Base-by-base conservation (phyloP, 2,797 vertebrate genomes). In the Buceros bicornis region DNA sequence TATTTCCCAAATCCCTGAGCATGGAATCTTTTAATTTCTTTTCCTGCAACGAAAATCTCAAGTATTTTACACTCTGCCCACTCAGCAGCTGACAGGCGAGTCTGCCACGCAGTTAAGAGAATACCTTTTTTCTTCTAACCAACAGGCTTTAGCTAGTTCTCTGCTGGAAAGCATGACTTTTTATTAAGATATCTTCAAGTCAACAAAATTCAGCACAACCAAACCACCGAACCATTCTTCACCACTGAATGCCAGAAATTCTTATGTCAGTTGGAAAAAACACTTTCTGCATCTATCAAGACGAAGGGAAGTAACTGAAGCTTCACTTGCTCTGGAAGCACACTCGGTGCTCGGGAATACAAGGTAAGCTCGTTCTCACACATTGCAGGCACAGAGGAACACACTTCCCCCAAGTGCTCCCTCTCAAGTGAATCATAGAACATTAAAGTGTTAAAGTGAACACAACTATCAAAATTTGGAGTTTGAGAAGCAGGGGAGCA, bases 41-140 rank as follows among this genome's bases (percentile, higher is more conserved):
- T 58, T 78, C 33, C 70, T 58, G n/a, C n/a, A 53, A 76, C 58
- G 94, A 94, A 72, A 82, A 92, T 82, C 51, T 62, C 78, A 90
- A 92, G 54, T 40, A 93, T 96, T 94, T 85, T 51, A 45, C 47
- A 29, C 10, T 2, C 62, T 76, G 62, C 91, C 73, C 73, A 54
- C 92, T 84, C 91, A 29, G 81, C 69, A 86, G 73, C 8, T 83
- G 47, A 40, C 77, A 66, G 15, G 54, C 40, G 37, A 51, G 9
- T 6, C 2, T 14, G n/a, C 35, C 71, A 69, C 60, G 13, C 13
- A 61, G 42, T 69, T 54, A 61, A 10, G 4, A 35, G 6, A 73
- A 57, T 16, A 31, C 25, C 42, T 35, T 61, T 51, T 48, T 45
- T 35, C n/a, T 81, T 56, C 78, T 53, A 61, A 71, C 28, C 33